Evolutionary conservation across 2,888 invertebrate genomes (phyloP), one percentile per base, ranked within the genome.

Genomic region (Drosophila anomelani): DNA sequence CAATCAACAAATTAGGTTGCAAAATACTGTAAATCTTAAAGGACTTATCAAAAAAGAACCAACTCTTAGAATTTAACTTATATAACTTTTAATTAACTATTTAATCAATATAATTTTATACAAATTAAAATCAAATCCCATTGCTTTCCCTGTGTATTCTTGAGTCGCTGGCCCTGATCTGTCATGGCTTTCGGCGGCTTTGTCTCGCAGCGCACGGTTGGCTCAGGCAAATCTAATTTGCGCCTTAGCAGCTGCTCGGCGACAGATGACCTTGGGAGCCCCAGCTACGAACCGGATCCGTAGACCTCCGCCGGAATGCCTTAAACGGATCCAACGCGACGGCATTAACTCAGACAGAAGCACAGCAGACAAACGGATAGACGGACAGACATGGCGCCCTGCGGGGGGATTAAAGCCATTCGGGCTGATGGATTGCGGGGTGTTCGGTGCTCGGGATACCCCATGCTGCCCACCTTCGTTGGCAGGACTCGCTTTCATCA

Each of bases 151-250:
- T 13, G 32, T 13, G 32, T 34, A 75, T 47, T 26, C 29, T 34
- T 46, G 15, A 43, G 61, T 44, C 46, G 36, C 34, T 13, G 53
- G 23, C 59, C 70, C 56, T 46, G 70, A 43, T 32, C 29, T 49
- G 47, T 68, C 68, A 41, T 23, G 47, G 60, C 34, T 44, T 26
- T 38, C 26, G 39, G 41, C 53, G 62, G 47, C 59, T 75, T 68
- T 75, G 59, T 74, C 51, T 71, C 61, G 56, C 26, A 26, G 77
- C 67, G 59, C 76, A 56, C 64, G 69, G 67, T 54, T 75, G 71
- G 58, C 54, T 75, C 54, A 68, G 75, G 56, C 68, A 75, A 88
- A 83, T 83, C 86, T 81, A 88, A 84, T 88, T 88, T 83, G 69
- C 87, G 88, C 81, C 84, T 86, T 83, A 80, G 47, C 83, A 72